A percentile compares a stretch with the other conserved stretches of the same genome.
Evolutionary conservation across 2,797 vertebrate species (phyloP).

Genomic region (Cossypha caffra): DNA sequence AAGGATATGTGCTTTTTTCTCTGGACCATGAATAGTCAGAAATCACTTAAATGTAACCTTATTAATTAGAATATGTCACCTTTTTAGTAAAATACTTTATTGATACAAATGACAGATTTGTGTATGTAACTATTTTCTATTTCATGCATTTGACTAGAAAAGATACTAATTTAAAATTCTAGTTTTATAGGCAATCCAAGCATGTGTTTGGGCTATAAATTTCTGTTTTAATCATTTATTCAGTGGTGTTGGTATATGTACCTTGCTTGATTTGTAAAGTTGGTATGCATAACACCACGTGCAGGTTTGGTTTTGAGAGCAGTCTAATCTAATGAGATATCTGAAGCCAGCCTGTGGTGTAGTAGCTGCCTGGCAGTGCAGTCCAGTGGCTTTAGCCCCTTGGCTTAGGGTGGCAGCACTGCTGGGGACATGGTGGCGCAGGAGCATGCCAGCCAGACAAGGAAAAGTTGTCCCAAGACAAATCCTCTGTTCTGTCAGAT

Average conservation of each 20-base stretch:
- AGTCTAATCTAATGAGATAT: not conserved
- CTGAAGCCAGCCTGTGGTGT: not conserved
- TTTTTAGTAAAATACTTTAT: not conserved
- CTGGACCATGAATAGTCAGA: not conserved
- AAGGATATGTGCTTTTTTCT: not conserved
- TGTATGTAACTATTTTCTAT: not conserved
- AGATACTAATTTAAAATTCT: not conserved
- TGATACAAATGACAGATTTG: not conserved
- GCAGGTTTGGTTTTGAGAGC: not conserved
- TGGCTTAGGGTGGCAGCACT: rapidly evolving
- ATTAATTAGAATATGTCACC: not conserved
- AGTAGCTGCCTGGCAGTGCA: not conserved
- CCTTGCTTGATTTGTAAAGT: not conserved
- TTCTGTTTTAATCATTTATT: not conserved
- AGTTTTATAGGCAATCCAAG: not conserved
- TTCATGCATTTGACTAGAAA: not conserved
- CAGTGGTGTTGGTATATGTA: not conserved
- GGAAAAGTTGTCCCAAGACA: not conserved
- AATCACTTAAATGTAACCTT: not conserved
- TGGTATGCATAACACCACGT: rapidly evolving
- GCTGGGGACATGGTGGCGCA: not conserved
- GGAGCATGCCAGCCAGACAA: not conserved
- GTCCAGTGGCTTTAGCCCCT: not conserved
- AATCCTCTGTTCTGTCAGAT: not conserved
- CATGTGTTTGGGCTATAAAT: not conserved